Conservation (phyloP, 2,113 vertebrate species). For the Choloepus hoffmanni region DNA sequence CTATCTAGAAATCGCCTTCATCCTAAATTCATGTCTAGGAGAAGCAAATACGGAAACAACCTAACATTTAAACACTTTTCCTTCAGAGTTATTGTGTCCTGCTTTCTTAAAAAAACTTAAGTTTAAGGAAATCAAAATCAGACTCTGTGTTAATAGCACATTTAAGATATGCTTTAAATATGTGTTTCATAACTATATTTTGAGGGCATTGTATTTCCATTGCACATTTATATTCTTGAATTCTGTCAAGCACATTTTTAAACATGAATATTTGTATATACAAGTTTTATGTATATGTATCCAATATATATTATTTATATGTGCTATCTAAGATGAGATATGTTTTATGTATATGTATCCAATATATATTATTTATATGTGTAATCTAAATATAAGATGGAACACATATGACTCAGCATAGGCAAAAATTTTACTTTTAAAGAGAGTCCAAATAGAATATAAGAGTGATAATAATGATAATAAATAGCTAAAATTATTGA, state of each 20-base stretch:
- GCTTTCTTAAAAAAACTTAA: not conserved
- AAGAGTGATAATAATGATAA: too few relatives aligned
- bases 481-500: fast-evolving
- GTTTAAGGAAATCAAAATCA: not conserved
- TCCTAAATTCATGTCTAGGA: not conserved
- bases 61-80: not conserved
- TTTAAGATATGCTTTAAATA: not conserved
- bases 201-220: too few relatives aligned
- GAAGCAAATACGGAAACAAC: not conserved
- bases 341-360: too few relatives aligned
- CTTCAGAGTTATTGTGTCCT: not conserved
- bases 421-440: too few relatives aligned
- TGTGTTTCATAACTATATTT: not conserved
- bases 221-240: not conserved
- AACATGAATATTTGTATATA: not conserved
- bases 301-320: too few relatives aligned
- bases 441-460: too few relatives aligned
- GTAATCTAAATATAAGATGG: too few relatives aligned
- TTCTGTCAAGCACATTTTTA: not conserved
- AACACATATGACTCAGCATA: too few relatives aligned
- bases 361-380: too few relatives aligned
- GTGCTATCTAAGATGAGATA: too few relatives aligned
- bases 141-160: not conserved
- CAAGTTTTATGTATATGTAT: not conserved
- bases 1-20: too few relatives aligned